Percentiles rank a stretch among this genome's conserved stretches.
Evolutionary conservation across 2,888 invertebrate genomes (phyloP).

Genomic region (Coleophora deauratella): DNA sequence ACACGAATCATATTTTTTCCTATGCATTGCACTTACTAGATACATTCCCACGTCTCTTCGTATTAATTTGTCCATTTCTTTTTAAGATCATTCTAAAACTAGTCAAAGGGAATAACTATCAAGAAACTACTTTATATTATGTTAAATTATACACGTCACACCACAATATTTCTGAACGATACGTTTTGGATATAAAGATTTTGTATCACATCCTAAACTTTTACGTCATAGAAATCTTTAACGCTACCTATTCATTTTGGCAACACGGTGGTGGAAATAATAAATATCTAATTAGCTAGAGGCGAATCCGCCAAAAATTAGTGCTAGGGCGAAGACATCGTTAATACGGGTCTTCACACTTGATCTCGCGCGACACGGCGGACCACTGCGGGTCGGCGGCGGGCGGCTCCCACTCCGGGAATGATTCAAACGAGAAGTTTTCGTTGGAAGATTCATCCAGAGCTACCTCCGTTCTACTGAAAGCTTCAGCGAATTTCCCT

Average conservation of each 20-base stretch:
- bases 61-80: conserved; percentile 37
- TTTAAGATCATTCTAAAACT: conserved; percentile 57
- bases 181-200: conserved; percentile 52
- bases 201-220: conserved; percentile 63
- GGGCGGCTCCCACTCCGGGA: conserved; percentile 57
- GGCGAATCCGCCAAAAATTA: conserved; percentile 53
- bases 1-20: conserved; percentile 44
- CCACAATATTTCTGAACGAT: conserved; percentile 55
- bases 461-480: conserved; percentile 74
- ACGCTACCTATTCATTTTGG: conserved; percentile 67
- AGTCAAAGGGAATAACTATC: conserved; percentile 52
- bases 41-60: conserved; percentile 37
- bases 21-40: conserved; percentile 49
- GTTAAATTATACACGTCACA: conserved; percentile 59
- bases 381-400: conserved; percentile 58
- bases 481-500: conserved; percentile 86
- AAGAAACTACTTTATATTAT: conserved; percentile 42
- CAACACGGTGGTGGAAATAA: conserved; percentile 71
- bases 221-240: conserved; percentile 51
- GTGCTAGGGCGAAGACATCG: conserved; percentile 38
- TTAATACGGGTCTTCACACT: conserved; percentile 66
- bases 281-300: conserved; percentile 63
- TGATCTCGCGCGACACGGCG: conserved; percentile 53
- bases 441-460: conserved; percentile 50
- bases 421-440: conserved; percentile 53